Percentiles rank a stretch among this genome's conserved stretches.
Evolutionary conservation across 2,888 invertebrate species (phyloP).

Genomic region (Spisula solida): DNA sequence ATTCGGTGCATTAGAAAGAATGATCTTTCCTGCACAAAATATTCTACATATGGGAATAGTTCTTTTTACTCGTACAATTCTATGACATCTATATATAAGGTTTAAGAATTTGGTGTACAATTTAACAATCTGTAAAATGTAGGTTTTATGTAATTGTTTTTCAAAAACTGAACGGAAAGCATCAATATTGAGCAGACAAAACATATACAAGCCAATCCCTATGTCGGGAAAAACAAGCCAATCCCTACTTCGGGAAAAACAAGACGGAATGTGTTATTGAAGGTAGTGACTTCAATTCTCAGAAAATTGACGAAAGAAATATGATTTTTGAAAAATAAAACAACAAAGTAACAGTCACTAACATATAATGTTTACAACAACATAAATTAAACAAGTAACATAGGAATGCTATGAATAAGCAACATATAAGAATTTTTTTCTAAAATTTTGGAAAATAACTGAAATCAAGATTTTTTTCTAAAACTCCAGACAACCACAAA

Average conservation of each 20-base stretch:
- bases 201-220: neutral
- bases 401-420: neutral
- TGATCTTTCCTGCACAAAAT: too few species aligned
- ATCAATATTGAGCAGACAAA: constrained; percentile 6
- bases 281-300: neutral
- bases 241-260: neutral
- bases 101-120: too few species aligned
- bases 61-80: too few species aligned
- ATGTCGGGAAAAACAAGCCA: neutral
- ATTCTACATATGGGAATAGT: too few species aligned
- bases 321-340: constrained; percentile 7
- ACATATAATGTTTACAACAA: constrained; percentile 14
- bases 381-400: constrained; percentile 12
- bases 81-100: too few species aligned
- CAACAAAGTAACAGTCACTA: constrained; percentile 15
- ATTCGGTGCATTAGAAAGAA: too few species aligned
- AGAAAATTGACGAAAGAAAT: neutral
- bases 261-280: neutral
- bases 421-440: neutral
- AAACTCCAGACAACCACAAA: too few species aligned
- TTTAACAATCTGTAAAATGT: too few species aligned
- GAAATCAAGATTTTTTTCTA: too few species aligned
- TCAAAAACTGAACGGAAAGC: neutral
- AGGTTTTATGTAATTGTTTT: neutral
- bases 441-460: too few species aligned